A percentile compares a stretch with the other conserved stretches of the same genome.
Evolutionary conservation across 2,888 invertebrate genomes (phyloP).

Genomic region (Piscicola geometra): DNA sequence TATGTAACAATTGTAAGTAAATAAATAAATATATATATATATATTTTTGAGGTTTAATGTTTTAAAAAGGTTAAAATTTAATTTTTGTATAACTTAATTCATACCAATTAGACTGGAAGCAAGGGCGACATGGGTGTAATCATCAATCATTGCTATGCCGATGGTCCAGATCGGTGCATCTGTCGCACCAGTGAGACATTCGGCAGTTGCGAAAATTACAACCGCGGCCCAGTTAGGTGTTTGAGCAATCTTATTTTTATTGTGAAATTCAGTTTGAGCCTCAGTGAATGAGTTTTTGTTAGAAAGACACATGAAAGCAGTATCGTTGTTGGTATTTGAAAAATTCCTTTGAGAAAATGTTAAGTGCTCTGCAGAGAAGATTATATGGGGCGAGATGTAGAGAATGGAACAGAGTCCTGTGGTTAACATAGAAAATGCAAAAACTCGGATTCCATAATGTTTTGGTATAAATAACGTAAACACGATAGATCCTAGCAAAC

Average conservation of each 20-base stretch:
- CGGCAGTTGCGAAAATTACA: conserved; percentile 1
- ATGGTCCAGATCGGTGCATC: conserved; percentile 29
- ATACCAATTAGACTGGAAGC: conserved; percentile 35
- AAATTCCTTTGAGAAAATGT: no score
- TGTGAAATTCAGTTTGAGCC: no score
- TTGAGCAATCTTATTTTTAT: no score
- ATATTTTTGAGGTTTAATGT: no score
- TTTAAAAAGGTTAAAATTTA: no score
- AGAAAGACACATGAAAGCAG: not conserved
- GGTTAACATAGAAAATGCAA: conserved; percentile 28
- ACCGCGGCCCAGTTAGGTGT: conserved; percentile 29
- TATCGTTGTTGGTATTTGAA: no score
- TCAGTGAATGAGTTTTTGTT: no score
- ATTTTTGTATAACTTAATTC: no score
- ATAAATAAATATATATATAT: no score
- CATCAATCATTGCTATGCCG: conserved; percentile 30
- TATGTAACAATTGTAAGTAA: no score
- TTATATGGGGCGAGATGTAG: conserved; percentile 67
- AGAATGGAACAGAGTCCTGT: conserved; percentile 40
- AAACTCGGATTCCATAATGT: conserved; percentile 21
- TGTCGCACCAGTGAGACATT: conserved; percentile 23
- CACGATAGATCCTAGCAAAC: conserved; percentile 25
- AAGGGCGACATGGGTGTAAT: not conserved
- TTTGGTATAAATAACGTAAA: conserved; percentile 27
- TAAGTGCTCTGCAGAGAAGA: conserved; percentile 55